Conservation (phyloP, 2,888 invertebrate genomes). For the Heliconius hortense region DNA sequence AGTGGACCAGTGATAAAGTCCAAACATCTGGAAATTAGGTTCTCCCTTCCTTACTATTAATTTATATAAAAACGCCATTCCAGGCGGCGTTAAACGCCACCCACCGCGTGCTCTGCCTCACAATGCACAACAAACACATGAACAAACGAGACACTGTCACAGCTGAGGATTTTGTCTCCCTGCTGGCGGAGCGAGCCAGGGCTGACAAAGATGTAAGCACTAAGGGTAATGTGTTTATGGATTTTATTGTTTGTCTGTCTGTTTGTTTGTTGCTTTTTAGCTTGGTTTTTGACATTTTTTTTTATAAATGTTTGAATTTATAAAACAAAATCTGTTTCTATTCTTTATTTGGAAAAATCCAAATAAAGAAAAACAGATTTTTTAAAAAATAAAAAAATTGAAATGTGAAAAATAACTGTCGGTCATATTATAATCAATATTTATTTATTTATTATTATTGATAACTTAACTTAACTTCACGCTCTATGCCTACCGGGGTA, state of each 20-base stretch:
- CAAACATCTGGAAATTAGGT: background rate
- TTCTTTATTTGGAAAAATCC: no score
- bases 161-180: conserved; percentile 40
- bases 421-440: no score
- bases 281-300: background rate
- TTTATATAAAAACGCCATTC: conserved; percentile 40
- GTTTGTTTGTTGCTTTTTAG: conserved; percentile 22
- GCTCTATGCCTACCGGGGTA: no score
- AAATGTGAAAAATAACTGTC: no score
- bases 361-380: no score
- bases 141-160: conserved; percentile 42
- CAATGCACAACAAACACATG: conserved; percentile 67
- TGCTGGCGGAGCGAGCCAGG: conserved; percentile 45
- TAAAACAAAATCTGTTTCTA: background rate
- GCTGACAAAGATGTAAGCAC: conserved; percentile 65
- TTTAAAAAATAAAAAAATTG: no score
- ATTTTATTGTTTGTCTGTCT: conserved; percentile 34
- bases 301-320: background rate
- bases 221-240: conserved; percentile 62
- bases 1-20: background rate
- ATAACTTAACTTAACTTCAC: no score
- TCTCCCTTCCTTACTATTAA: background rate
- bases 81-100: conserved; percentile 70
- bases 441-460: no score
- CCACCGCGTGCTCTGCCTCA: conserved; percentile 68